Evolutionary conservation across 2,888 invertebrate species (phyloP).

Genomic region (Spatulosminthurus flaviceps): DNA sequence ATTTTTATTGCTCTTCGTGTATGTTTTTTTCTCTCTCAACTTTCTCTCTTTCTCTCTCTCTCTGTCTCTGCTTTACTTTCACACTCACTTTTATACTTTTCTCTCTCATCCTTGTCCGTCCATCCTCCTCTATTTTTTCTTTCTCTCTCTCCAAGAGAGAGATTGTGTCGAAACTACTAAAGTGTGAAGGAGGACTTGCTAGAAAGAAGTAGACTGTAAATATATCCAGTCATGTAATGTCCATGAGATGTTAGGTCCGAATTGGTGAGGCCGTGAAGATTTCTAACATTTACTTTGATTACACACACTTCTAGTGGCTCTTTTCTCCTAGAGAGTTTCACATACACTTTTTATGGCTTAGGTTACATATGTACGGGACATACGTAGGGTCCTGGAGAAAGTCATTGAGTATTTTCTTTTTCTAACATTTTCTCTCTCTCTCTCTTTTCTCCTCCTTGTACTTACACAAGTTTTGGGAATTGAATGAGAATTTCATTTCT

Average conservation of each 20-base stretch:
- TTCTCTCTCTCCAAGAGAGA: neutral
- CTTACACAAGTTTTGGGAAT: neutral
- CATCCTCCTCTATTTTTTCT: slow-evolving; percentile 38
- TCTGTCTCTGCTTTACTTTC: neutral
- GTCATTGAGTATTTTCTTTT: no score
- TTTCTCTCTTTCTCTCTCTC: neutral
- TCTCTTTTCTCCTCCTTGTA: neutral
- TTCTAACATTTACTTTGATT: slow-evolving; percentile 53
- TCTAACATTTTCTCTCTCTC: no score
- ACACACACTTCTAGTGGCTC: slow-evolving; percentile 32
- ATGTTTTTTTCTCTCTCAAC: slow-evolving; percentile 14
- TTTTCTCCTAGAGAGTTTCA: neutral
- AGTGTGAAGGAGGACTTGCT: slow-evolving; percentile 35
- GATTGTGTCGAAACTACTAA: neutral
- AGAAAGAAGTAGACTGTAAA: slow-evolving; percentile 10
- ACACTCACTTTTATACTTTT: slow-evolving; percentile 15
- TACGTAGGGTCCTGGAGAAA: no score
- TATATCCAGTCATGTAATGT: slow-evolving; percentile 23
- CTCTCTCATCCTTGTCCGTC: slow-evolving; percentile 20
- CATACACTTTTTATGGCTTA: neutral
- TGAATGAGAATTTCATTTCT: neutral
- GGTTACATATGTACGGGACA: neutral
- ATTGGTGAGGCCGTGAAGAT: slow-evolving; percentile 43
- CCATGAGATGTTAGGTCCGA: slow-evolving; percentile 22
- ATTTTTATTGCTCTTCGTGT: slow-evolving; percentile 40